Base-by-base conservation (phyloP, 2,888 invertebrate species). In the Cremastinae sp. region DNA sequence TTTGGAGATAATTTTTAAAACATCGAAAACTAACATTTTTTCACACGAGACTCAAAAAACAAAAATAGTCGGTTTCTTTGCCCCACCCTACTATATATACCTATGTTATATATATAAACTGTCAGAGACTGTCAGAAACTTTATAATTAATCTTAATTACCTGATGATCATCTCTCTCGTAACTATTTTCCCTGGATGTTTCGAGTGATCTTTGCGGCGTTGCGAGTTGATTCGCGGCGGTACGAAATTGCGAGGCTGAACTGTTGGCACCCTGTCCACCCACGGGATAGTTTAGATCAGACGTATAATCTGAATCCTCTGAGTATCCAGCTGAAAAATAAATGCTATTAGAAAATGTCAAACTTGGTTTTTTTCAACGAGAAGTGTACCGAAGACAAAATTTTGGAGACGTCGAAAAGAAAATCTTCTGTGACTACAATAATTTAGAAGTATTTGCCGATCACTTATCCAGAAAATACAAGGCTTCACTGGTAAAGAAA, bases 261-360 rank as follows among this genome's bases (percentile, higher is more conserved):
- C 96, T 96, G 91, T 97, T 98, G 84, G 97, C 94, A 89, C 96
- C 96, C 89, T 96, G 96, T 65, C 91, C 92, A 77, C 94, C 94
- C 86, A 96, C 94, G 62, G 97, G 98, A 91, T 96, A 98, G 92
- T 97, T 98, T 86, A 98, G 94, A 91, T 98, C 98, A 79, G 97
- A 97, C 78, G 98, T 98, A 91, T 98, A 98, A 91, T 98, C 98
- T 84, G 97, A 97, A 91, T 98, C 98, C 91, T 98, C 98, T 61
- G 97, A 97, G 90, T 97, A 96, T 74, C 97, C 97, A 90, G 97
- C 97, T 96, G 92, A 84, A 93, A 92, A 62, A 12, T 9, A 56
- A 43, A 43, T 10, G 10, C 5, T n/a, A 53, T 16, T 43, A 2
- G 9, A 39, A 7, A 2, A 12, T 10, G 0, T 10, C 12, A 55